Conservation (phyloP, 2,888 invertebrate species). For the Thelaira solivaga region DNA sequence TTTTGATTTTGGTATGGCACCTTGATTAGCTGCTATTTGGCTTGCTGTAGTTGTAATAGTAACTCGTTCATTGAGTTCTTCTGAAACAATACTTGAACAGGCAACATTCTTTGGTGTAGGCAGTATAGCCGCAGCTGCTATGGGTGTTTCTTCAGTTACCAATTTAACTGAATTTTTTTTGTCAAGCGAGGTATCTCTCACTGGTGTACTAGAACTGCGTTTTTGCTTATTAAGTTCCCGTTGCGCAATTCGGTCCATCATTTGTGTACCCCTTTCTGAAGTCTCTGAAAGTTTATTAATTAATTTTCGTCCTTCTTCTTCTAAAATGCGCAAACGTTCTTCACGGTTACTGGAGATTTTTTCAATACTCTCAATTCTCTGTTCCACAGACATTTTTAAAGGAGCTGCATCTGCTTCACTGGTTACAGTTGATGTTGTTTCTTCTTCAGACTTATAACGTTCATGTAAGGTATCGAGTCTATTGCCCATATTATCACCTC, state of each 20-base stretch:
- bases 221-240: conserved; percentile 69
- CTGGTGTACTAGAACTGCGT: conserved; percentile 44
- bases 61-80: conserved; percentile 67
- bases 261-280: conserved; percentile 71
- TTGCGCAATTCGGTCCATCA: conserved; percentile 72
- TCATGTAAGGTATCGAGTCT: conserved; percentile 73
- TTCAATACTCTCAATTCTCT: conserved; percentile 73
- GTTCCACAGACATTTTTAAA: conserved; percentile 65
- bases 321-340: conserved; percentile 79
- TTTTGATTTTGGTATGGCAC: conserved; percentile 66
- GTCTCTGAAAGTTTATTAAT: conserved; percentile 77
- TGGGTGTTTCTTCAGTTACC: not conserved
- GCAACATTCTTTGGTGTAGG: conserved; percentile 67
- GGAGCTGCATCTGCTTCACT: not conserved
- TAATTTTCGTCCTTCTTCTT: conserved; percentile 87
- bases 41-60: conserved; percentile 71
- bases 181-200: conserved; percentile 54
- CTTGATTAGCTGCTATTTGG: conserved; percentile 68
- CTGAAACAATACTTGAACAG: conserved; percentile 68
- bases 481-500: conserved; percentile 67
- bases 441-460: conserved; percentile 64
- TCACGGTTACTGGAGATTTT: conserved; percentile 71
- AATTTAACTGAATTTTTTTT: conserved; percentile 41
- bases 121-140: conserved; percentile 55
- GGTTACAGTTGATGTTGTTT: not conserved